A percentile compares a stretch with the other conserved stretches of the same genome.
Evolutionary conservation across 2,113 vertebrate species (phyloP).

Genomic region (Anolis carolinensis): DNA sequence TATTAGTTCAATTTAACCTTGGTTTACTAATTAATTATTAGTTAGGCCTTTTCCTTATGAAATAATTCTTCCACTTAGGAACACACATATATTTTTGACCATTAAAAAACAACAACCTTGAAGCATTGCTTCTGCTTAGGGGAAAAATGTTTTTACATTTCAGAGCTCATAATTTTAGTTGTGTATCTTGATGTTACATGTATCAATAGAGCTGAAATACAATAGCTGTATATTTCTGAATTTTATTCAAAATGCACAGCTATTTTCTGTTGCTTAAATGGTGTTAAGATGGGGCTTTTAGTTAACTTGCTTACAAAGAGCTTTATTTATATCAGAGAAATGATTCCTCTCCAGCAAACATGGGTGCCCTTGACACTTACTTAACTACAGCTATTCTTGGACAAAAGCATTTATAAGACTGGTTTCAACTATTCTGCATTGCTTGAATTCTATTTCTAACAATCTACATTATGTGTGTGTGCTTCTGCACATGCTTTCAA

Average conservation of each 20-base stretch:
- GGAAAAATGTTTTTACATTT: background rate
- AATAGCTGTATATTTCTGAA: conserved; percentile 18
- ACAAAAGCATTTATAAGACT: background rate
- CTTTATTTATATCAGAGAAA: conserved; percentile 24
- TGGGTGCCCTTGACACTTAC: background rate
- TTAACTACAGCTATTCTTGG: background rate
- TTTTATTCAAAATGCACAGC: conserved; percentile 3
- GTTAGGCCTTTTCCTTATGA: background rate
- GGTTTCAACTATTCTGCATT: background rate
- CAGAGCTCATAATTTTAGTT: conserved; percentile 33
- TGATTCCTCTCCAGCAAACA: background rate
- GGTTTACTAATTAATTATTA: background rate
- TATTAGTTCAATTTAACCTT: background rate
- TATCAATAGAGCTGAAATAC: background rate
- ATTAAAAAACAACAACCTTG: background rate
- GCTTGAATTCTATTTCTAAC: background rate
- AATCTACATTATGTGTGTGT: background rate
- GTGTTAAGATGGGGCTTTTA: conserved; percentile 6
- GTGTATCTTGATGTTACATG: conserved; percentile 20
- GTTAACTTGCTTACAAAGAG: conserved; percentile 13
- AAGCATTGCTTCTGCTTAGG: conserved; percentile 32
- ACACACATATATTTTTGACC: background rate
- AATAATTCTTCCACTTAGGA: background rate
- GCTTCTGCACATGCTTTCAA: no score
- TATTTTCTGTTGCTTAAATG: conserved; percentile 42